Base-by-base conservation (phyloP, 2,888 invertebrate genomes). In the Hetaerina titia region DNA sequence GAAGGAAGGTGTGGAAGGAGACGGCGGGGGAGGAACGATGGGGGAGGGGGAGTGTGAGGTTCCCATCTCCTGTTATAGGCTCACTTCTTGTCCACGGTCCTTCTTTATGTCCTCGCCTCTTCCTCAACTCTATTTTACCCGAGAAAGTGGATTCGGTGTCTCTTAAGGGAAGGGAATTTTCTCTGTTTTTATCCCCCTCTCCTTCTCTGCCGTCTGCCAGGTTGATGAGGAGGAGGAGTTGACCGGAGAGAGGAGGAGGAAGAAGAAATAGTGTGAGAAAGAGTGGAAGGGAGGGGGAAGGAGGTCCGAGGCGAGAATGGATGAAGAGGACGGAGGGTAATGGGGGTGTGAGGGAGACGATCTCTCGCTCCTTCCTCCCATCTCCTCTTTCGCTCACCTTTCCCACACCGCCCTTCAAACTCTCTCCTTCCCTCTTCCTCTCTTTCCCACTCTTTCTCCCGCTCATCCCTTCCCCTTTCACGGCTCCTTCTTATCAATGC, bases 131-230 rank as follows among this genome's bases (percentile, higher is more conserved):
- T 92, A 64, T 92, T 92, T 92, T 56, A 92, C 69, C 92, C 92
- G 74, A 69, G 92, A 81, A 90, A 92, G 92, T 92, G 74, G 92
- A 92, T 92, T 92, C 92, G 69, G 92, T 92, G 92, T 92, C 92
- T 92, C 57, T 13, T 31, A 31, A 81, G 25, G 22, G 81, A 22
- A 31, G 31, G 69, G 92, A 56, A 57, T 56, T 56, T 69, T 56
- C 69, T 74, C 92, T 69, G 92, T 92, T 92, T 92, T 92, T 92
- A 92, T 92, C 69, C 92, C 92, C 90, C 60, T 31, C 64, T 25
- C 63, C 69, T 22, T n/a, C 19, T 64, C 64, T 22, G 90, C 69
- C 92, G 92, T 64, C 92, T 64, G 89, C 56, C 57, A 6, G 22
- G 64, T 19, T 90, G 90, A 90, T 90, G 90, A 90, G 64, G 90